Evolutionary conservation across 2,113 vertebrate species (phyloP).

Genomic region (Austrofundulus limnaeus): DNA sequence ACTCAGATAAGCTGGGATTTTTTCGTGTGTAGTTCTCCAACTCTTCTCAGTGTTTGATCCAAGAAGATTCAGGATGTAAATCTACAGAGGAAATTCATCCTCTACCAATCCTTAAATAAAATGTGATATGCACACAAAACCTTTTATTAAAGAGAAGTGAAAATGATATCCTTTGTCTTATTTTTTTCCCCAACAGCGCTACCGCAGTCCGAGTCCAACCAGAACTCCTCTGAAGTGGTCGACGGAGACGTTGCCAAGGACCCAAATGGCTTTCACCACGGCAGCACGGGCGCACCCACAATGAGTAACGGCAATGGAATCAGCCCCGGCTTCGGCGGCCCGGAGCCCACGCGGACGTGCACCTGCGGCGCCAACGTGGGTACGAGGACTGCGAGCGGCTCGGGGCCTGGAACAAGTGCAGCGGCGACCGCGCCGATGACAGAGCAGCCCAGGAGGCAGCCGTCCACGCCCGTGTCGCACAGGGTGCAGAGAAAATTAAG

Average conservation of each 20-base stretch:
- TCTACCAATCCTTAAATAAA: background rate
- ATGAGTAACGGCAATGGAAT: conserved; percentile 74
- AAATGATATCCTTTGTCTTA: conserved; percentile 7
- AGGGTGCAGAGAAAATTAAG: conserved; percentile 93
- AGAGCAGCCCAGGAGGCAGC: conserved; percentile 80
- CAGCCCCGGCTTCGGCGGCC: conserved; percentile 54
- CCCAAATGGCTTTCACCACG: conserved; percentile 74
- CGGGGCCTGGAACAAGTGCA: conserved; percentile 3
- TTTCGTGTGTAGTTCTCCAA: too few relatives aligned
- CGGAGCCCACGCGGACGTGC: conserved; percentile 63
- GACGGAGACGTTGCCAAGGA: conserved; percentile 80
- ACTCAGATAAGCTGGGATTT: too few relatives aligned
- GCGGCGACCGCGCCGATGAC: conserved; percentile 31
- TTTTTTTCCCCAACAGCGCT: conserved; percentile 79
- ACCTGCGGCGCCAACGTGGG: conserved; percentile 65
- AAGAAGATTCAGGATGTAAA: too few relatives aligned
- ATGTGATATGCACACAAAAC: background rate
- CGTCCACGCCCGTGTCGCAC: conserved; percentile 85
- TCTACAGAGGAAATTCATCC: conserved; percentile 2
- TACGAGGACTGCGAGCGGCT: background rate
- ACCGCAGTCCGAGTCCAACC: conserved; percentile 85
- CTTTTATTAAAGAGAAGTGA: conserved; percentile 7
- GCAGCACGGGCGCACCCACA: conserved; percentile 26
- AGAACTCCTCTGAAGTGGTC: conserved; percentile 75
- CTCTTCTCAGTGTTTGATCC: too few relatives aligned